Base-by-base conservation (phyloP, 2,888 invertebrate genomes). In the Myopa tessellatipennis region DNA sequence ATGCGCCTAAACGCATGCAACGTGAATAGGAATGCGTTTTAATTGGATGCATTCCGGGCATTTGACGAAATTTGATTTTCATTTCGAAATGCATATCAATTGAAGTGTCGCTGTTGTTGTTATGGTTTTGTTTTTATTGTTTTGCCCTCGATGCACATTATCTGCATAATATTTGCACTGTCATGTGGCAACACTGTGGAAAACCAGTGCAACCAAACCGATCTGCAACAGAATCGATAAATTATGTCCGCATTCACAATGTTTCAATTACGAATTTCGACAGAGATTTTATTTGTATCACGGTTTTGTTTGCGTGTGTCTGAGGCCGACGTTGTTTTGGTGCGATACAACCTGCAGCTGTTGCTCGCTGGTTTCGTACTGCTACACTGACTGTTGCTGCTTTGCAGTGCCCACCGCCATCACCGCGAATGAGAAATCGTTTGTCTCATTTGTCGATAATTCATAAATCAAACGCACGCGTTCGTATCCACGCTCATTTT, bases 381-480 rank as follows among this genome's bases (percentile, higher is more conserved):
- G 12, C 16, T n/a, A 26, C 36, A 65, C 4, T 38, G 10, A 6
- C 10, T 58, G 38, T 38, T 38, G 38, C 40, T 72, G 14, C n/a
- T n/a, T 10, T 55, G 14, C 12, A 12, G 7, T 18, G 6, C 2
- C 38, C n/a, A 34, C 38, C 38, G 2, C 18, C 18, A 38, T 55
- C 55, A 12, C 34, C n/a, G 4, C 10, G 12, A 67, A 14, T 58
- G 70, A 26, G 55, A 18, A 71, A 71, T 71, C 70, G 38, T 40
- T n/a, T 18, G 52, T 71, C 50, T 55, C 58, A 55, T 71, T 52
- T 71, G 58, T 71, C 58, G 70, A 71, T 73, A 63, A 45, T 60
- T 45, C 73, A 63, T 45, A 45, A 71, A 60, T 73, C 63, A 74
- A 65, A 74, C 12, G 10, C 26, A 55, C 55, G 26, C 52, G 16